Percentiles rank a stretch among this genome's conserved stretches.
Evolutionary conservation across 2,888 invertebrate genomes (phyloP).

Genomic region (Anthophora plumipes): DNA sequence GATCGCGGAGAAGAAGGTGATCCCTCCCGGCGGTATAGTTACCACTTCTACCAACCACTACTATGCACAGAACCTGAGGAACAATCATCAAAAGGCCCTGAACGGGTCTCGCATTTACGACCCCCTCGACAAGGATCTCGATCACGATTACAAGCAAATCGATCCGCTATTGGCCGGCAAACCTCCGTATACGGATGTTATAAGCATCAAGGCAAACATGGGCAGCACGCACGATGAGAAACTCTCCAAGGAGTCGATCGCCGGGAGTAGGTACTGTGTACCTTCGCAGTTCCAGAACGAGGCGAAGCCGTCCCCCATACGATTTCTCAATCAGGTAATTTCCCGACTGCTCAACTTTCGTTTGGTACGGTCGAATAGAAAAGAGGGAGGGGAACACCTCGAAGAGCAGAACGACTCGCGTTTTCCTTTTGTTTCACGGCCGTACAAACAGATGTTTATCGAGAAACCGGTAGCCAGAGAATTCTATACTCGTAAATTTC

Average conservation of each 20-base stretch:
- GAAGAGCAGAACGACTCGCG: no score
- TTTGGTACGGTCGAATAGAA: no score
- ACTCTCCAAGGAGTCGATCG: constrained; percentile 40
- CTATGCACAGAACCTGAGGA: constrained; percentile 81
- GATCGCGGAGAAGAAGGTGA: constrained; percentile 68
- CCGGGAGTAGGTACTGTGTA: neutral
- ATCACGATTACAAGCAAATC: constrained; percentile 78
- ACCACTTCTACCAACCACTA: constrained; percentile 69
- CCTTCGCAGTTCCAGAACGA: constrained; percentile 67
- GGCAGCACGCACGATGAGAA: constrained; percentile 66
- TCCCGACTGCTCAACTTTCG: neutral
- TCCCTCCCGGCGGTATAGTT: constrained; percentile 16
- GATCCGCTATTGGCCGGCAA: constrained; percentile 72
- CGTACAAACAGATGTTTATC: neutral
- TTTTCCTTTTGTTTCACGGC: neutral
- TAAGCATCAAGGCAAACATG: constrained; percentile 61
- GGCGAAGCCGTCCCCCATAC: constrained; percentile 27
- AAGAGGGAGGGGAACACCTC: no score
- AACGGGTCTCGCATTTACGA: constrained; percentile 77
- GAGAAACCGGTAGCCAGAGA: constrained; percentile 10
- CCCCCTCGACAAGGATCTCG: constrained; percentile 70
- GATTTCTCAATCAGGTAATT: constrained; percentile 60
- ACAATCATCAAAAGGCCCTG: constrained; percentile 71
- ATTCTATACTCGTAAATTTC: neutral
- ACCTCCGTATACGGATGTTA: constrained; percentile 6